phyloP scores from a whole-genome alignment of 2,888 invertebrate species.

The Pristionchus entomophagus region DNA sequence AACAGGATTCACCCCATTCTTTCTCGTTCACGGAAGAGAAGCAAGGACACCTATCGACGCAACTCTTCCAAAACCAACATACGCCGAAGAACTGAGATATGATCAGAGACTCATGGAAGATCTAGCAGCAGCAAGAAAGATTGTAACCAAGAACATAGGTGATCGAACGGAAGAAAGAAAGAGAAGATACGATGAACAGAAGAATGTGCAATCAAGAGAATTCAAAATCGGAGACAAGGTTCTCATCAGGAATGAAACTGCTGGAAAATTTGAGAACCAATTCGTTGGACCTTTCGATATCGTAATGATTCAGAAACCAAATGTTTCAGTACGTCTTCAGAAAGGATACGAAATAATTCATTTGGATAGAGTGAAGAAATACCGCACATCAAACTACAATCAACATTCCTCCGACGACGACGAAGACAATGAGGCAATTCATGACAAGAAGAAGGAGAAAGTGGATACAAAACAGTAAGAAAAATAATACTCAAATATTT shows the following conservation, averaged over 20 bases:
- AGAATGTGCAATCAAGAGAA: not conserved
- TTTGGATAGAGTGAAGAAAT: too few relatives aligned
- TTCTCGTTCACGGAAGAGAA: conserved; percentile 32
- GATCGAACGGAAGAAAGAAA: not conserved
- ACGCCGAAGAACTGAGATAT: not conserved
- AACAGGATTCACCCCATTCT: conserved; percentile 31
- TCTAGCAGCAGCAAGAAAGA: not conserved
- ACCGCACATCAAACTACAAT: too few relatives aligned
- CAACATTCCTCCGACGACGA: too few relatives aligned
- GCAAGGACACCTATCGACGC: conserved; percentile 5
- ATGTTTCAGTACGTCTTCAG: too few relatives aligned
- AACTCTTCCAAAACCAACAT: not conserved
- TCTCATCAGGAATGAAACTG: not conserved
- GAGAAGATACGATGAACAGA: not conserved
- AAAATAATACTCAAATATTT: too few relatives aligned
- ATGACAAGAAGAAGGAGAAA: too few relatives aligned
- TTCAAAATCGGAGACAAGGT: conserved; percentile 13
- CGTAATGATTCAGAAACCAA: too few relatives aligned
- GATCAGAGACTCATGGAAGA: not conserved
- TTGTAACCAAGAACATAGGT: not conserved
- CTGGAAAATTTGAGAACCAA: not conserved
- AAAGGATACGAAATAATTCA: too few relatives aligned
- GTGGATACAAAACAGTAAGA: too few relatives aligned
- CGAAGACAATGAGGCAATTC: too few relatives aligned
- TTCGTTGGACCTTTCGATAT: too few relatives aligned